These are phyloP conservation scores for Balaeniceps rex DNA, from an alignment of 2,113 vertebrate genomes.

Conservation along the genomic window DNA sequence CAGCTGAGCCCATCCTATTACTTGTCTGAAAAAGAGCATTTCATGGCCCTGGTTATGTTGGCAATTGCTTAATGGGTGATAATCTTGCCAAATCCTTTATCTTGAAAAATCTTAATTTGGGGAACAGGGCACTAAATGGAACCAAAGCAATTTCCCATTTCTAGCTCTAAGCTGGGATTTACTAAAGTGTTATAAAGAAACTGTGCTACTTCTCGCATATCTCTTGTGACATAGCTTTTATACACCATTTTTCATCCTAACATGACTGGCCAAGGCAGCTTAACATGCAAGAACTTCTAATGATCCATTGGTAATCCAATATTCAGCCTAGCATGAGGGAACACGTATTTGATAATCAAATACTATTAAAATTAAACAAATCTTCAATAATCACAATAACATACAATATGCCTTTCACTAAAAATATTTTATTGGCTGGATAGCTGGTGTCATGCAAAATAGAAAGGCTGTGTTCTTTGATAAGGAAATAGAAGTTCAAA, in stretches of 20 bases:
- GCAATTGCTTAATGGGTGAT: neutral
- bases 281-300: neutral
- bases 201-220: neutral
- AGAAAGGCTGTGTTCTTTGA: neutral
- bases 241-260: neutral
- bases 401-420: neutral
- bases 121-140: neutral
- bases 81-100: neutral
- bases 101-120: neutral
- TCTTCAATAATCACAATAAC: neutral
- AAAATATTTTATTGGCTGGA: neutral
- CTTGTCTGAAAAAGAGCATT: neutral
- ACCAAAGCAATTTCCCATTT: neutral
- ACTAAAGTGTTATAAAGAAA: neutral
- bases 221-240: neutral
- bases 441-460: neutral
- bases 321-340: neutral
- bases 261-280: neutral
- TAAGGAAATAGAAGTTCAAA: neutral
- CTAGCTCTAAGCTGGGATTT: neutral
- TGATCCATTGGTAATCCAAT: neutral
- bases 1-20: neutral
- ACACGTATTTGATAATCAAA: neutral
- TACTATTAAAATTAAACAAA: neutral
- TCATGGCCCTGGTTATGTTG: neutral